Base-by-base conservation (phyloP, 1,140 invertebrate genomes). In the Ceratosolen solmsi region DNA sequence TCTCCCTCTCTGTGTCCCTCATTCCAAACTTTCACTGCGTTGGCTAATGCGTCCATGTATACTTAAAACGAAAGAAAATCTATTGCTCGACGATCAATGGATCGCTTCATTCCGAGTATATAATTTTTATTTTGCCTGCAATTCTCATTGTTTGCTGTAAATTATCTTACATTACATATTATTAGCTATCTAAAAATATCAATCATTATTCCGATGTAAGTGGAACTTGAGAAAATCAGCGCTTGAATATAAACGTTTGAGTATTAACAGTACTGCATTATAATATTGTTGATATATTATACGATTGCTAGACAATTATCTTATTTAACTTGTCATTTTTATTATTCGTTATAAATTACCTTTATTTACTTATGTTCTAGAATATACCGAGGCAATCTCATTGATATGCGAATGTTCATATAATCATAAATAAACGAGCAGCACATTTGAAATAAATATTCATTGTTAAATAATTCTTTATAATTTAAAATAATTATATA, bases 311-410 rank as follows among this genome's bases (percentile, higher is more conserved):
- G 63, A 38, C 63, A 68, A 68, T 68, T 68, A 68, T 68, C 36
- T 68, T 68, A 68, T 68, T 68, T 38, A 68, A 33, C 60, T 33
- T 33, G 60, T 17, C 9, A 38, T 38, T 68, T 68, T 38, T 38
- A 38, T 68, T 68, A 68, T 38, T 68, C 63, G 36, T 30, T 65
- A 36, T 68, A 68, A 68, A 68, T 68, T n/a, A 33, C 30, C 15
- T 33, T 33, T 63, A 63, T 63, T 63, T 63, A 33, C 60, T 63
- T 33, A 63, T 33, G 60, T 33, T 17, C 15, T 33, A 1, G 60
- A 33, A 63, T 33, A 33, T 33, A 20, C 60, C 27, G 27, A 63
- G 13, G 30, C 27, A 63, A 63, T 63, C n/a, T 63, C 11, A 63
- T 27, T 63, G 30, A 20, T 27, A 15, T 13, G 56, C n/a, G 11